A percentile compares a stretch with the other conserved stretches of the same genome.
These are phyloP conservation scores for Dasypus novemcinctus DNA, from an alignment of 2,113 vertebrate genomes.

Conservation along the genomic window DNA sequence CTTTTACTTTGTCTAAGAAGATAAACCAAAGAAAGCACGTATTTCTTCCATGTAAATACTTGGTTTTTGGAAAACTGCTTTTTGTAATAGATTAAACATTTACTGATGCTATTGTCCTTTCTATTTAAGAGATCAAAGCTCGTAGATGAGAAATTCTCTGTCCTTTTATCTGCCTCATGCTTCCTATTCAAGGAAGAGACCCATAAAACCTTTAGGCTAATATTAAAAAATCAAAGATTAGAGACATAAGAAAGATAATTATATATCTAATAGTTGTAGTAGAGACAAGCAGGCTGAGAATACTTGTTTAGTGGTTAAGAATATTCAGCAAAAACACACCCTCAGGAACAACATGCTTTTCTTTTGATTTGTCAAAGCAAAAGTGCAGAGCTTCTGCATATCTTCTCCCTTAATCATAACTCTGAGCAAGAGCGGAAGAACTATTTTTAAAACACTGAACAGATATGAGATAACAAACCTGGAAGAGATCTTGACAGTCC, in stretches of 20 bases:
- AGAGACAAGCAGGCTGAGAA: not conserved
- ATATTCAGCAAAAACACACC: conserved; percentile 37
- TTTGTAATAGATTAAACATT: not conserved
- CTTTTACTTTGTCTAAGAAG: not conserved
- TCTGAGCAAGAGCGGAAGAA: not conserved
- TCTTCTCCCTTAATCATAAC: conserved; percentile 24
- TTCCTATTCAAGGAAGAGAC: not conserved
- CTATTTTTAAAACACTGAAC: conserved; percentile 45
- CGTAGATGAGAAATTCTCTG: not conserved
- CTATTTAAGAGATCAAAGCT: not conserved
- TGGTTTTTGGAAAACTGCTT: not conserved
- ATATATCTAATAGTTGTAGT: not conserved
- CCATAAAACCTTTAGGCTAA: not conserved
- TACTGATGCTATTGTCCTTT: not conserved
- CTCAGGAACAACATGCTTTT: not conserved
- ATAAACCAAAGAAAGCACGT: not conserved
- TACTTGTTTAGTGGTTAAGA: conserved; percentile 26
- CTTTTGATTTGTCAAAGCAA: not conserved
- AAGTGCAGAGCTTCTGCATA: not conserved
- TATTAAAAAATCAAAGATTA: not conserved
- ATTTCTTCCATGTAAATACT: not conserved
- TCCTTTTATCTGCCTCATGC: not conserved
- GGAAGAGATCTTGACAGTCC: not conserved
- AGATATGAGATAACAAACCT: not conserved
- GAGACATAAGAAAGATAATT: not conserved